These are phyloP conservation scores for Palythoa grandis DNA, from an alignment of 92 coral and sea anemone genomes.

Conservation along the genomic window DNA sequence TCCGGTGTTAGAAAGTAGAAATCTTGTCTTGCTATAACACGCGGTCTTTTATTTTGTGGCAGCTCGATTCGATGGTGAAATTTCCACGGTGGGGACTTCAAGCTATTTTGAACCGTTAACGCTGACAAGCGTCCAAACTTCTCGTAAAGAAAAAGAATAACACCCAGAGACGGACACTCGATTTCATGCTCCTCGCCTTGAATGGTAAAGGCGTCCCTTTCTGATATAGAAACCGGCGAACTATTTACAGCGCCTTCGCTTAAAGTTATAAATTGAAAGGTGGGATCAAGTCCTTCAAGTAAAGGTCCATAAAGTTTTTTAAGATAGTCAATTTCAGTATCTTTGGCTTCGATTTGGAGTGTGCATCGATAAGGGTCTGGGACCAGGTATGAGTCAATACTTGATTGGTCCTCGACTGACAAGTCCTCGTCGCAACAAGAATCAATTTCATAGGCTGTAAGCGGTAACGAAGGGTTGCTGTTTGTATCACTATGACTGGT, in stretches of 20 bases:
- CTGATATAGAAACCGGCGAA: slow-evolving; percentile 39
- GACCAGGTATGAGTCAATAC: background rate
- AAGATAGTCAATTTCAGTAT: slow-evolving; percentile 54
- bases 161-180: slow-evolving; percentile 59
- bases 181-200: background rate
- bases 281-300: slow-evolving; percentile 85
- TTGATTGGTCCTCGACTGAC: slow-evolving; percentile 1
- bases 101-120: slow-evolving; percentile 59
- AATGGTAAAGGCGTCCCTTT: background rate
- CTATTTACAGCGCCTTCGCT: slow-evolving; percentile 56
- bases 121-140: slow-evolving; percentile 85
- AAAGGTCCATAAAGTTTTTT: slow-evolving; percentile 69
- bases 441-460: background rate
- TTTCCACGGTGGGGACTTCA: slow-evolving; percentile 75
- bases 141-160: slow-evolving; percentile 80
- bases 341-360: slow-evolving; percentile 62
- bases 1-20: slow-evolving; percentile 75
- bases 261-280: slow-evolving; percentile 74
- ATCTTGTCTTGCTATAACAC: slow-evolving; percentile 84
- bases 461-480: background rate
- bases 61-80: slow-evolving; percentile 88
- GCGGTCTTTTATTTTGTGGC: slow-evolving; percentile 70
- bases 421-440: slow-evolving; percentile 4
- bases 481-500: background rate
- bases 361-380: slow-evolving; percentile 83